These are phyloP conservation scores for Drosophila cardini DNA, from an alignment of 1,140 invertebrate genomes.

Conservation along the genomic window DNA sequence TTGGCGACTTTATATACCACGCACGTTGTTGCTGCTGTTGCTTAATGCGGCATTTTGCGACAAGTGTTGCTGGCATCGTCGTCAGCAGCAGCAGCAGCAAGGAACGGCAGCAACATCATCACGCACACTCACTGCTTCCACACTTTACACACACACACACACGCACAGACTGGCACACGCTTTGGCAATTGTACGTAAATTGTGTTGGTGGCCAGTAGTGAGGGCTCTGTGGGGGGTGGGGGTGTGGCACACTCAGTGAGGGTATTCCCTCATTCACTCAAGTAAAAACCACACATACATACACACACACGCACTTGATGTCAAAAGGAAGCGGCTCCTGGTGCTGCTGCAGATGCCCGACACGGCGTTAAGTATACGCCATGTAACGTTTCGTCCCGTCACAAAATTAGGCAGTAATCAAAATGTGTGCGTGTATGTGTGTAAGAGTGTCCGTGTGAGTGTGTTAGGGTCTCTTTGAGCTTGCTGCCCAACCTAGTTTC, in stretches of 20 bases:
- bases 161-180: slow-evolving; percentile 15
- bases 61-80: slow-evolving; percentile 80
- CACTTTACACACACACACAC: slow-evolving; percentile 9
- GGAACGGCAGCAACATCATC: slow-evolving; percentile 17
- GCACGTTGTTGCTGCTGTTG: slow-evolving; percentile 67
- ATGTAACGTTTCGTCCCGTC: slow-evolving; percentile 67
- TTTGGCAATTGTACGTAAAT: slow-evolving; percentile 74
- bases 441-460: slow-evolving; percentile 25
- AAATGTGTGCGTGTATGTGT: slow-evolving; percentile 31
- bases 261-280: slow-evolving; percentile 76
- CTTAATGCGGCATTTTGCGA: slow-evolving; percentile 81
- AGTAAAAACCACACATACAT: slow-evolving; percentile 72
- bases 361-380: slow-evolving; percentile 74
- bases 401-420: slow-evolving; percentile 82
- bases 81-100: slow-evolving; percentile 63
- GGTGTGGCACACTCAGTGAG: slow-evolving; percentile 7
- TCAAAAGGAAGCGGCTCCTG: slow-evolving; percentile 62
- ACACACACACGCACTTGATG: slow-evolving; percentile 66
- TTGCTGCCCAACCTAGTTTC: slow-evolving; percentile 71
- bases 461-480: slow-evolving; percentile 47
- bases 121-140: slow-evolving; percentile 15
- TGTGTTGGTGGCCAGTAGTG: slow-evolving; percentile 44
- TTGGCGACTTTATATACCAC: slow-evolving; percentile 76
- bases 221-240: not conserved
- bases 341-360: slow-evolving; percentile 49